Percentiles rank a stretch among this genome's conserved stretches.
Evolutionary conservation across 2,888 invertebrate genomes (phyloP).

Genomic region (Pheosia gnoma): DNA sequence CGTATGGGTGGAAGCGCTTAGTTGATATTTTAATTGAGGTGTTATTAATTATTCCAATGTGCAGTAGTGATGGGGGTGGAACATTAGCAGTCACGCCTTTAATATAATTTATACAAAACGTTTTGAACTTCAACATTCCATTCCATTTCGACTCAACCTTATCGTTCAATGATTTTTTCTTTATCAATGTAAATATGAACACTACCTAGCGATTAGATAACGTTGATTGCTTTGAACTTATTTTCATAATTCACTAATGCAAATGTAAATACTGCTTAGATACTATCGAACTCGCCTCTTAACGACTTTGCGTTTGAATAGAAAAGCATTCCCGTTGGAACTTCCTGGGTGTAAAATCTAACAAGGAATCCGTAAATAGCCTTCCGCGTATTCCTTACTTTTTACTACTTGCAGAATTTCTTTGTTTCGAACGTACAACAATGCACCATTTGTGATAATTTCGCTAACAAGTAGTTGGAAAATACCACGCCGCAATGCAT

Average conservation of each 20-base stretch:
- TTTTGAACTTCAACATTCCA: conserved; percentile 33
- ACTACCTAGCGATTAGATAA: conserved; percentile 24
- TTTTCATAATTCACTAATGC: conserved; percentile 33
- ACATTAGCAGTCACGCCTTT: conserved; percentile 72
- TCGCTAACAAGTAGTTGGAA: conserved; percentile 66
- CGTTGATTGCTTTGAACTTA: conserved; percentile 35
- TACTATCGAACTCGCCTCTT: conserved; percentile 4
- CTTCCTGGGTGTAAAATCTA: conserved; percentile 42
- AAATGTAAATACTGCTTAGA: conserved; percentile 25
- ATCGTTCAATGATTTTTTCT: conserved; percentile 57
- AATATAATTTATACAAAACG: conserved; percentile 29
- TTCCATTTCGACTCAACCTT: conserved; percentile 40
- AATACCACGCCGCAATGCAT: conserved; percentile 58
- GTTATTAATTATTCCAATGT: conserved; percentile 74
- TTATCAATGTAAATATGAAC: conserved; percentile 40
- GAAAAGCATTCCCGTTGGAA: conserved; percentile 44
- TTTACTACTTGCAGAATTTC: conserved; percentile 69
- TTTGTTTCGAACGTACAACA: conserved; percentile 69
- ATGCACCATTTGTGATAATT: conserved; percentile 74
- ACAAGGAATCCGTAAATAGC: conserved; percentile 51
- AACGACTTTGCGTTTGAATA: conserved; percentile 29
- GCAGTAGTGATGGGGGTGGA: conserved; percentile 77
- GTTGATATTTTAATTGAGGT: conserved; percentile 79
- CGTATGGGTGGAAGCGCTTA: conserved; percentile 67
- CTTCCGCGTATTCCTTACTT: conserved; percentile 63